Evolutionary conservation across 1,140 invertebrate species (phyloP).

Genomic region (Eriosoma lanigerum): DNA sequence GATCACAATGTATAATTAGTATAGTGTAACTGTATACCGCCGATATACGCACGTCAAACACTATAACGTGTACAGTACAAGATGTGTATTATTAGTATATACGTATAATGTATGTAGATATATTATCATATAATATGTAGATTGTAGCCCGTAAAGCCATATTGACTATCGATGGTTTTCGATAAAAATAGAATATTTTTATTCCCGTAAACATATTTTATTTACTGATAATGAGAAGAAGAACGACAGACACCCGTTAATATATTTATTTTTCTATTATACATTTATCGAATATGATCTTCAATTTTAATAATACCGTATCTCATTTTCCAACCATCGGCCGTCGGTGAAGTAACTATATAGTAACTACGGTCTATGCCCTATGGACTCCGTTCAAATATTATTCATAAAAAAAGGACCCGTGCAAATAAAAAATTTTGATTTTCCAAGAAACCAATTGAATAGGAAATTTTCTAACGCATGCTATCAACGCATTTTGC

Average conservation of each 20-base stretch:
- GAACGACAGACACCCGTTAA: neutral
- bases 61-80: slow-evolving; percentile 5
- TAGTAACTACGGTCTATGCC: too few relatives aligned
- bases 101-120: slow-evolving; percentile 7
- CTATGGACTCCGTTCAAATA: neutral
- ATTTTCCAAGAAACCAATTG: slow-evolving; percentile 7
- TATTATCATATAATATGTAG: neutral
- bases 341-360: too few relatives aligned
- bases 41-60: slow-evolving; percentile 1
- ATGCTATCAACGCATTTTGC: slow-evolving; percentile 2
- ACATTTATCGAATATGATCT: neutral
- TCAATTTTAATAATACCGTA: too few relatives aligned
- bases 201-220: neutral
- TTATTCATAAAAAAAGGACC: slow-evolving; percentile 18
- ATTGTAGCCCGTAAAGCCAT: neutral
- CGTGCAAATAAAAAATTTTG: slow-evolving; percentile 6
- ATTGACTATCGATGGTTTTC: neutral
- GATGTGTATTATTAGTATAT: too few relatives aligned
- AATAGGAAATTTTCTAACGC: slow-evolving; percentile 2
- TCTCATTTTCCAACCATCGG: too few relatives aligned
- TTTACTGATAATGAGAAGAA: neutral
- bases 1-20: slow-evolving; percentile 6
- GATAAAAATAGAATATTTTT: slow-evolving; percentile 8
- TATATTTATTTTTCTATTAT: slow-evolving; percentile 2
- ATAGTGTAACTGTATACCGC: neutral